Base-by-base conservation (phyloP, 1,140 invertebrate genomes). In the Tetraneura akinire region DNA sequence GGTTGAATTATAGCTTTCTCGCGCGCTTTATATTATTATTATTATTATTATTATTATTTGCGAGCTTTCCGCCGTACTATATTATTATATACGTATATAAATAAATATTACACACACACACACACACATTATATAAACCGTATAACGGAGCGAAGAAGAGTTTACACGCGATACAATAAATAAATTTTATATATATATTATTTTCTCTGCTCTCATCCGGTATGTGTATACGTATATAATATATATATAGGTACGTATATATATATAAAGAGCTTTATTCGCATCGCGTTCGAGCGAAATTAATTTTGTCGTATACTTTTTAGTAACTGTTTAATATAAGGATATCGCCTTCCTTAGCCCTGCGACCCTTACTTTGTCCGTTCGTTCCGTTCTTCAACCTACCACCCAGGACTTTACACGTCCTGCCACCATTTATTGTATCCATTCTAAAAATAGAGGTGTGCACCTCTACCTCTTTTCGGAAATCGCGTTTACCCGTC, bases 1-100 rank as follows among this genome's bases (percentile, higher is more conserved):
- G 74, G 74, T 78, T 78, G 74, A 78, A 78, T 78, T 78, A 78
- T 78, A 78, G 74, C 74, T 78, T 78, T 78, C 74, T 78, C 74
- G 74, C 74, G 68, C 68, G 74, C 74, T 78, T 78, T 78, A 78
- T 62, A 60, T 60, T 62, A 78, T 62, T 74, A 74, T 70, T 70
- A 70, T 70, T 71, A 71, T 68, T 68, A 68, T 71, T 71, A 70
- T 73, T 76, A 76, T 76, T 76, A 76, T 78, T 60, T 78, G 74
- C 74, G 74, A 78, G 74, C 74, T 78, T 78, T 78, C 74, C 16
- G 55, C 74, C 37, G 74, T 37, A 21, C 29, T 21, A n/a, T 47
- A n/a, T 68, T 26, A 45, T 16, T 45, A 16, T 68, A 23, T 68
- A 37, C 14, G n/a, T 66, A 42, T 21, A 66, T 66, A 66, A 0